Evolutionary conservation across 2,113 vertebrate species (phyloP).

Genomic region (Pleuronectes platessa): DNA sequence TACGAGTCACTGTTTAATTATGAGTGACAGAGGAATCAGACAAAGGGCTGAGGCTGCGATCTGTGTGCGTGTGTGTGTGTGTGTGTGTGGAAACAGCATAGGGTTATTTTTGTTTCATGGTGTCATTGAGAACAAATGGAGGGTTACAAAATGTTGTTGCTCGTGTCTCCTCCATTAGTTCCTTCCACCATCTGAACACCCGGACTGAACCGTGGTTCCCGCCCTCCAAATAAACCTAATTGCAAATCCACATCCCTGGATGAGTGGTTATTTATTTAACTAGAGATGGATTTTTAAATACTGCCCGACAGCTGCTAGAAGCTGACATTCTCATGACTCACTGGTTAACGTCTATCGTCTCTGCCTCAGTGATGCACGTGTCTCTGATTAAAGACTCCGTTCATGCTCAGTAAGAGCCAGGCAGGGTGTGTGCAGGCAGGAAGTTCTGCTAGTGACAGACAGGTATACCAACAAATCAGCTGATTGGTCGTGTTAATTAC

Average conservation of each 20-base stretch:
- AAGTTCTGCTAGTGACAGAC: too few relatives aligned
- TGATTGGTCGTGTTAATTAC: background rate
- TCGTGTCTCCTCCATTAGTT: slow-evolving; percentile 4
- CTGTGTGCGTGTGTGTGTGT: slow-evolving; percentile 15
- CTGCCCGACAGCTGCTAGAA: too few relatives aligned
- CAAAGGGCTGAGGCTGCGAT: slow-evolving; percentile 37
- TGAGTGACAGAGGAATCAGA: slow-evolving; percentile 55
- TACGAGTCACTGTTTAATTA: slow-evolving; percentile 61
- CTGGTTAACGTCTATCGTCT: too few relatives aligned
- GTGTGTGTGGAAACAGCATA: slow-evolving; percentile 43
- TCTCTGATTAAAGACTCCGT: too few relatives aligned
- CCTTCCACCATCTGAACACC: slow-evolving; percentile 3
- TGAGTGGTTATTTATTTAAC: too few relatives aligned
- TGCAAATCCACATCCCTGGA: too few relatives aligned
- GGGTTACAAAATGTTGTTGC: background rate
- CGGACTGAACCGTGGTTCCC: background rate
- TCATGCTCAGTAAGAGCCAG: too few relatives aligned
- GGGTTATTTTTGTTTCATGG: slow-evolving; percentile 25
- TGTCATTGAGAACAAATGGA: slow-evolving; percentile 39
- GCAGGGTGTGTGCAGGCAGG: too few relatives aligned
- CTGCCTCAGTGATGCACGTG: too few relatives aligned
- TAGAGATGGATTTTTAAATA: too few relatives aligned
- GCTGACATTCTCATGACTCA: too few relatives aligned
- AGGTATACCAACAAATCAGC: background rate
- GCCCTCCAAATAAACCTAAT: slow-evolving; percentile 16